Evolutionary conservation across 2,113 vertebrate species (phyloP), one percentile per base, ranked within the genome.

Genomic region (Poicephalus meyeri): DNA sequence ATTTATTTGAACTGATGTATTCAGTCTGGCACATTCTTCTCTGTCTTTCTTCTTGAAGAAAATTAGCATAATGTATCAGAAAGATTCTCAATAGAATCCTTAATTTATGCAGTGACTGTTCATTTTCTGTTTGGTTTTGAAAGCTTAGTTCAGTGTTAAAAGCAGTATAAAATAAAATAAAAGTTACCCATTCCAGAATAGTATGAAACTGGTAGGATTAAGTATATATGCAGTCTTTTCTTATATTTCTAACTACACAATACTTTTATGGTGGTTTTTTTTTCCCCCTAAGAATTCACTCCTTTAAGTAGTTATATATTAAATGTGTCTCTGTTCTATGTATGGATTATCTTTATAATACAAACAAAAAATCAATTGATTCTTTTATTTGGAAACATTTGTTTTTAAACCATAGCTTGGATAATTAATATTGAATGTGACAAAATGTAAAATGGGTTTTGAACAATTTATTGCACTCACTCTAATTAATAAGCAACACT

Each of bases 1-100:
- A 95, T 80, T 95, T 94, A 96, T 91, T 94, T 93, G 63, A 96
- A 88, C 79, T 58, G 66, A 93, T 93, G 82, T 88, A 80, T 93
- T 94, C 39, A 64, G 81, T 89, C 71, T 96, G 82, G 35, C 55
- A 56, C 60, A 95, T 95, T 69, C 78, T 92, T 95, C 91, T 93
- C 50, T 79, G 80, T 95, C 91, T 95, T 71, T 91, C 46, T 71
- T 80, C 79, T 37, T n/a, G 24, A 60, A 55, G 35, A 78, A 93
- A 90, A 96, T 95, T 90, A 93, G 68, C 85, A 90, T 80, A 93
- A 93, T 86, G 80, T 37, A 55, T 92, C 80, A 86, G 72, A 93
- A 93, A 88, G 76, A 60, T 80, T 89, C 39, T 79, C 68, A 78
- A 10, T 80, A 86, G 68, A 91, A 96, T 88, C 31, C 73, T 83